A percentile compares a stretch with the other conserved stretches of the same genome.
Conservation (phyloP, 2,797 vertebrate genomes). For the Oreortyx pictus region DNA sequence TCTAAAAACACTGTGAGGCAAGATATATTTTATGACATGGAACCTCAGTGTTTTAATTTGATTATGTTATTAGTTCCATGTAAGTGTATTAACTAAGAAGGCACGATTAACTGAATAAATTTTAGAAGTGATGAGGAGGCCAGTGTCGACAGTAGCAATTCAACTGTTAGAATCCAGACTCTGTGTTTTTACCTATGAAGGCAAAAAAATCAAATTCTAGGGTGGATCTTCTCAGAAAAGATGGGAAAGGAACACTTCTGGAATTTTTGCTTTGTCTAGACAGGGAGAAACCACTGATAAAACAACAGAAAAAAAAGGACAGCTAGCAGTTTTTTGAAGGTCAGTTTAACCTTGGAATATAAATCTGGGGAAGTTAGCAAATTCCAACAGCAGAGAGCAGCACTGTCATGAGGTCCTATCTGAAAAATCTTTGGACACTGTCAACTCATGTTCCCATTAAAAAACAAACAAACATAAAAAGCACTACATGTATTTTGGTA, state of each 20-base stretch:
- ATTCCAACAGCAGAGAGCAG: background rate
- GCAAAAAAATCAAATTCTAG: slow-evolving; percentile 8
- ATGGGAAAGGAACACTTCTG: background rate
- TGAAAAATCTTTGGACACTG: background rate
- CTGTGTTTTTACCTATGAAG: background rate
- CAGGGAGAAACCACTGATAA: background rate
- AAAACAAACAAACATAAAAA: background rate
- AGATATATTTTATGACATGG: slow-evolving; percentile 34
- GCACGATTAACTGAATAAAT: slow-evolving; percentile 29
- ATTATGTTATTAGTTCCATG: slow-evolving; percentile 60
- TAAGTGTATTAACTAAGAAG: slow-evolving; percentile 64
- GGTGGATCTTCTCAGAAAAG: background rate
- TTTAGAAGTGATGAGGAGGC: background rate
- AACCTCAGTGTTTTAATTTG: slow-evolving; percentile 48
- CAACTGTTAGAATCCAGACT: background rate
- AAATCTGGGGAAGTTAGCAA: background rate
- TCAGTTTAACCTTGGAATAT: slow-evolving; percentile 1
- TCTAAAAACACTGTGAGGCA: background rate
- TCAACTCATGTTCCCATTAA: background rate
- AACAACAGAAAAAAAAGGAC: background rate
- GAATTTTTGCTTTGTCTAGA: background rate
- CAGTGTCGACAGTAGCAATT: background rate
- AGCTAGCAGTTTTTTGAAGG: background rate
- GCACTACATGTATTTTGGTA: slow-evolving; percentile 18
- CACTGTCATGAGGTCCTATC: background rate